Base-by-base conservation (phyloP, 1,140 invertebrate genomes). In the Drosophila ironensis region DNA sequence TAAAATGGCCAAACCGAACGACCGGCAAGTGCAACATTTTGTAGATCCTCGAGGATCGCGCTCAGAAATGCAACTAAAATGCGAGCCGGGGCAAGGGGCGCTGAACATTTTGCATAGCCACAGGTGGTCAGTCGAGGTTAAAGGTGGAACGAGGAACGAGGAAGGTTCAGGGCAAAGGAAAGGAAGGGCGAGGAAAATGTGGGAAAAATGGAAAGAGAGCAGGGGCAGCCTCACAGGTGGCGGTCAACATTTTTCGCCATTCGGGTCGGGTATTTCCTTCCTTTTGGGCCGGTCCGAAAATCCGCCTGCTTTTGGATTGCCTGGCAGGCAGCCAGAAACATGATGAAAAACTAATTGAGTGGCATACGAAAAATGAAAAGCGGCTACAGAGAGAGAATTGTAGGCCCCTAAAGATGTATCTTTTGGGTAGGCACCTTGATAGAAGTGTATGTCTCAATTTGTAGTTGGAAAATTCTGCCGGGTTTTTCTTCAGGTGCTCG, bases 301-400 rank as follows among this genome's bases (percentile, higher is more conserved):
- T 77, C 53, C 72, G 61, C 51, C 25, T 47, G 40, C 27, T 37
- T 54, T 51, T 46, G 16, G 28, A 42, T 41, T 28, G 27, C 12
- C 4, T 52, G 63, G 78, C 77, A 82, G 35, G 4, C 30, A n/a
- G 14, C 1, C 30, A n/a, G 14, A 61, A 28, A 75, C 63, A 53
- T 61, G 72, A 84, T 59, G 77, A 77, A 82, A 72, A 73, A 69
- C 77, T 82, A 77, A 82, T 84, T 72, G 77, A 77, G 50, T 69
- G 72, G 57, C 77, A 82, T 69, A 60, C 47, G 42, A 52, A 51
- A 56, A 53, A 78, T 53, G 53, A 45, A 59, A 50, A 38, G 33
- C 33, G 22, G 51, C 20, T 42, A 60, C 51, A 41, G 16, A n/a
- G 37, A 22, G 30, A 33, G 1, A 33, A 33, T 12, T 30, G n/a